Conservation (phyloP, 2,113 vertebrate genomes). For the Gymnarchus niloticus region DNA sequence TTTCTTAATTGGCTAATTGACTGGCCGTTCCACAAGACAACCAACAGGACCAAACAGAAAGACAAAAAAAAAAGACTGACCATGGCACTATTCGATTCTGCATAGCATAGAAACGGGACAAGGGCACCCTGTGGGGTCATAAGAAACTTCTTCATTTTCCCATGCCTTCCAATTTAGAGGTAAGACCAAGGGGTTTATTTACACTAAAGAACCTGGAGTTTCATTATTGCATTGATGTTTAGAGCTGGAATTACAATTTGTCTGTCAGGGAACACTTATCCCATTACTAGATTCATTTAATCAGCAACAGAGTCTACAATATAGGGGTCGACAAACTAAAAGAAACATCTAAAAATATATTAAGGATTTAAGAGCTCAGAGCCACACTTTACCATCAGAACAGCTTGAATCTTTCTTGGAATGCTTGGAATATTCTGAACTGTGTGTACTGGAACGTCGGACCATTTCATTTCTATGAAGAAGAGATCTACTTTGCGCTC, state of each 20-base stretch:
- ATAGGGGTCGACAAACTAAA: neutral
- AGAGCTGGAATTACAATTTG: neutral
- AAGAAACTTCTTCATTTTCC: conserved; percentile 36
- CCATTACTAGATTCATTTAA: neutral
- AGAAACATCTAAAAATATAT: neutral
- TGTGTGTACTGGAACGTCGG: no score
- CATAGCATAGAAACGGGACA: neutral
- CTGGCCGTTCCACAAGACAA: no score
- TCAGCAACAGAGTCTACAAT: neutral
- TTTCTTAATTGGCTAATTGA: no score
- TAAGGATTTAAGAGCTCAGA: no score
- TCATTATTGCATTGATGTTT: neutral
- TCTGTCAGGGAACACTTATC: neutral
- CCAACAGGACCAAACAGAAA: no score
- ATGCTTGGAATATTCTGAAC: no score
- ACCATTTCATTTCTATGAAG: no score
- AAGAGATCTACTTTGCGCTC: no score
- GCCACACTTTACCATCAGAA: no score
- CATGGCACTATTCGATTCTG: neutral
- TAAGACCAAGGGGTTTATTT: conserved; percentile 45
- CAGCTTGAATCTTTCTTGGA: no score
- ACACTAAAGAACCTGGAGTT: conserved; percentile 33
- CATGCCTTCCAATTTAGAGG: conserved; percentile 35
- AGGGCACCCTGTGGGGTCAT: neutral
- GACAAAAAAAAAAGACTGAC: no score